Evolutionary conservation across 1,140 invertebrate species (phyloP), one percentile per base, ranked within the genome.

Genomic region (Polypedilum pembai): DNA sequence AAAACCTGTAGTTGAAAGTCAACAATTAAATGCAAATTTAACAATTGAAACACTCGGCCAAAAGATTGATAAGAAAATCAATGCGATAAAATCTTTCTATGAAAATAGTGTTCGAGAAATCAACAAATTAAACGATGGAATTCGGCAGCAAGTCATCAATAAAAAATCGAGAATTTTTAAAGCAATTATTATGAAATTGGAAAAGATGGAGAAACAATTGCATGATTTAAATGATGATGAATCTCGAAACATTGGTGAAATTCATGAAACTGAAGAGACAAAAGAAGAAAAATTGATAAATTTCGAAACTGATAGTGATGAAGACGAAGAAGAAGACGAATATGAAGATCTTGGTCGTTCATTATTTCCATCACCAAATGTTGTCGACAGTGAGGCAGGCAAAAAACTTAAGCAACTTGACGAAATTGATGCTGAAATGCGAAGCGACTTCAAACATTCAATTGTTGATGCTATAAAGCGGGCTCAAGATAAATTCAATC

Each of bases 151-250:
- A 69, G 65, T 69, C 5, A 18, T 17, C 12, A 18, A 69, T 20
- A 69, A 69, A 18, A 18, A 17, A 69, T 69, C 65, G 20, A 69
- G 8, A 69, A 21, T 69, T 21, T 69, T 69, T 10, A 18, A 69
- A 18, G 8, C 17, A n/a, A 69, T 69, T 21, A 69, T 8, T 5
- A 69, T 18, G 18, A 69, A 69, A 69, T 69, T 69, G 20, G 65
- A 69, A 20, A 69, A 69, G 17, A 69, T 69, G 8, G 65, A 69
- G 17, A 3, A 18, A 10, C 65, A 69, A 69, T 8, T 69, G 17
- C 20, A 20, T 69, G 17, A 69, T 18, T 8, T 18, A 20, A n/a
- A 18, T 7, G 8, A 8, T 8, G 17, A 69, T 69, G 7, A 20
- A 18, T 17, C 24, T 33, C 24, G 24, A 5, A 1, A 33, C 1